Percentiles rank a stretch among this genome's conserved stretches.
Evolutionary conservation across 2,888 invertebrate genomes (phyloP).

Genomic region (Pyralis farinalis): DNA sequence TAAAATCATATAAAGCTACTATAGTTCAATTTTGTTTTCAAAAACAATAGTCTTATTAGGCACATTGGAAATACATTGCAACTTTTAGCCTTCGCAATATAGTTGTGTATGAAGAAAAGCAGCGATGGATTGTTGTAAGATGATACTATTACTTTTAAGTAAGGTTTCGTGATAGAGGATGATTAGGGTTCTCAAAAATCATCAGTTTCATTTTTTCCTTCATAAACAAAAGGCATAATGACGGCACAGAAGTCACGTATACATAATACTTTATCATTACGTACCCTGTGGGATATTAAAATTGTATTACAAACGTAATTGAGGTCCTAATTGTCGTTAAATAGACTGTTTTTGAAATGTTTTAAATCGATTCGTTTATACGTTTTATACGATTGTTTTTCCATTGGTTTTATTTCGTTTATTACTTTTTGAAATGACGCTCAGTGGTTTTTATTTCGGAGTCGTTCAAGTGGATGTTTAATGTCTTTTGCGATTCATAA

Average conservation of each 20-base stretch:
- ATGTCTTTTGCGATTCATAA: no score
- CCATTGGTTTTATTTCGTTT: neutral
- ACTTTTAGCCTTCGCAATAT: neutral
- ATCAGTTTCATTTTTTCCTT: conserved; percentile 26
- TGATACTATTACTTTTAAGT: neutral
- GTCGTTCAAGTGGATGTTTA: neutral
- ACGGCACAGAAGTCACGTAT: conserved; percentile 70
- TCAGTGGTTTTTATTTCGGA: neutral
- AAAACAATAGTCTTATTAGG: neutral
- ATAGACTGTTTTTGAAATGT: conserved; percentile 61
- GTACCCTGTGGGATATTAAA: conserved; percentile 56
- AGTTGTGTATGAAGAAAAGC: neutral
- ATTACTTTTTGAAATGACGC: neutral
- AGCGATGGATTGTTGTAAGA: neutral
- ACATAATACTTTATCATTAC: conserved; percentile 56
- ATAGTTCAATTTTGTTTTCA: conserved; percentile 3
- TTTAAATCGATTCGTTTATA: conserved; percentile 68
- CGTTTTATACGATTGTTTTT: conserved; percentile 30
- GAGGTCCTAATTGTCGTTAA: conserved; percentile 60
- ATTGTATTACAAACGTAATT: conserved; percentile 61
- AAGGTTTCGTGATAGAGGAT: conserved; percentile 6
- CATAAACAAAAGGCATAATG: conserved; percentile 54
- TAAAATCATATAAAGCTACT: conserved; percentile 35
- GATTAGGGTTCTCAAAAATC: conserved; percentile 15
- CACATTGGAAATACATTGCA: neutral